A percentile compares a stretch with the other conserved stretches of the same genome.
These are phyloP conservation scores for Mionectes olivaceus DNA, from an alignment of 2,797 vertebrate species.

Conservation along the genomic window DNA sequence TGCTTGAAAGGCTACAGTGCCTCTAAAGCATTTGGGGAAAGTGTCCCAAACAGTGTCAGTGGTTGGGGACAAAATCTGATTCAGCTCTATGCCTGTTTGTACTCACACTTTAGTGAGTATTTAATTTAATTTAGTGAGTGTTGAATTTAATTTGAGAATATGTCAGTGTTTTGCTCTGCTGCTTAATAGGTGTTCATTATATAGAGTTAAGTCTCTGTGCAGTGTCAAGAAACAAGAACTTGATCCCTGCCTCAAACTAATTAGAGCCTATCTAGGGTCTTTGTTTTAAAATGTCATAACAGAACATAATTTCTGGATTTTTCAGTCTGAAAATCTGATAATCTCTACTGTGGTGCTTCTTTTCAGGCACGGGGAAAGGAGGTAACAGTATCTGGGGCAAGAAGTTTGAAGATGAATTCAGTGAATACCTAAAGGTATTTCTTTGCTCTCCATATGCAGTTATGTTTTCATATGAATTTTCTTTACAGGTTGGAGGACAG, in stretches of 20 bases:
- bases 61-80: neutral
- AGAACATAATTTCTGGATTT: neutral
- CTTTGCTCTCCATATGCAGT: neutral
- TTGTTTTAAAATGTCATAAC: neutral
- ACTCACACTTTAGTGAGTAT: neutral
- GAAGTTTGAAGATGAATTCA: slow-evolving; percentile 97
- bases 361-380: slow-evolving; percentile 93
- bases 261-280: neutral
- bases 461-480: neutral
- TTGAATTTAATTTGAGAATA: neutral
- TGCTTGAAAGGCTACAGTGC: neutral
- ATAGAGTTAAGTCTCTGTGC: neutral
- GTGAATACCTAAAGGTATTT: slow-evolving; percentile 94
- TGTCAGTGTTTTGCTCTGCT: neutral
- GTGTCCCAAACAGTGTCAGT: neutral
- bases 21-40: neutral
- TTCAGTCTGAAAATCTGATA: neutral
- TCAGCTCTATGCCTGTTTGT: neutral
- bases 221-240: neutral
- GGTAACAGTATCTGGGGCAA: slow-evolving; percentile 97
- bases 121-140: too few species aligned
- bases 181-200: neutral
- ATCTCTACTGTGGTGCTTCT: neutral
- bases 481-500: neutral
- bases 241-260: neutral